A percentile compares a stretch with the other conserved stretches of the same genome.
phyloP scores from a whole-genome alignment of 2,797 vertebrate genomes.

The Pantherophis alleghaniensis region DNA sequence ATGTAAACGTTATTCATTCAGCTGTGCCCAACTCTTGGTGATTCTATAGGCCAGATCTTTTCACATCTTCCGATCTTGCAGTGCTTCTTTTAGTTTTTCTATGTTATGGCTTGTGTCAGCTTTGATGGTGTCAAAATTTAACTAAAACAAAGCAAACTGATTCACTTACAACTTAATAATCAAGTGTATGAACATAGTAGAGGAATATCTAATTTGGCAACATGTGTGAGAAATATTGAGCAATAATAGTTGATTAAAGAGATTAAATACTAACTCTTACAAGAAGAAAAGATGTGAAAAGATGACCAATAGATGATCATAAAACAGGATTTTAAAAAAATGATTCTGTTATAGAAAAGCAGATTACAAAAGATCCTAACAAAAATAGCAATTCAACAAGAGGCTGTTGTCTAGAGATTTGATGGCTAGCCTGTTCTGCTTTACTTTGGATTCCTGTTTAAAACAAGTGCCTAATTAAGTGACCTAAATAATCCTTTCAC shows the following conservation, averaged over 20 bases:
- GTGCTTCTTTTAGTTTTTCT: background rate
- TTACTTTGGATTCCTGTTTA: background rate
- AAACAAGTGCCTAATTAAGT: background rate
- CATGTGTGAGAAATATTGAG: background rate
- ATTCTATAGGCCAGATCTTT: background rate
- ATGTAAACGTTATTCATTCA: background rate
- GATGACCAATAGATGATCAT: background rate
- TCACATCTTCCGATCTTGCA: background rate
- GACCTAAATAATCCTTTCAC: background rate
- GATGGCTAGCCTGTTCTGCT: background rate
- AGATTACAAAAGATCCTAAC: background rate
- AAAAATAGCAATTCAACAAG: background rate
- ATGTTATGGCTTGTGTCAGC: background rate
- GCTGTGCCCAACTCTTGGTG: background rate
- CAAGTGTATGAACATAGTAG: background rate
- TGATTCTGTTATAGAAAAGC: background rate
- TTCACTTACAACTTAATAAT: background rate
- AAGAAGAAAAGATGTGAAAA: background rate
- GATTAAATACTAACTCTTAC: background rate
- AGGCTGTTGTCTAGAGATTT: background rate
- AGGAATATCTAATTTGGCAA: background rate
- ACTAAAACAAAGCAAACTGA: background rate
- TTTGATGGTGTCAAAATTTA: background rate
- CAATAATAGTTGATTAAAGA: background rate
- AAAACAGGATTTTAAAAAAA: background rate